Percentiles rank a stretch among this genome's conserved stretches.
These are phyloP conservation scores for Sinocyclocheilus anshuiensis DNA, from an alignment of 2,113 vertebrate genomes.

Conservation along the genomic window DNA sequence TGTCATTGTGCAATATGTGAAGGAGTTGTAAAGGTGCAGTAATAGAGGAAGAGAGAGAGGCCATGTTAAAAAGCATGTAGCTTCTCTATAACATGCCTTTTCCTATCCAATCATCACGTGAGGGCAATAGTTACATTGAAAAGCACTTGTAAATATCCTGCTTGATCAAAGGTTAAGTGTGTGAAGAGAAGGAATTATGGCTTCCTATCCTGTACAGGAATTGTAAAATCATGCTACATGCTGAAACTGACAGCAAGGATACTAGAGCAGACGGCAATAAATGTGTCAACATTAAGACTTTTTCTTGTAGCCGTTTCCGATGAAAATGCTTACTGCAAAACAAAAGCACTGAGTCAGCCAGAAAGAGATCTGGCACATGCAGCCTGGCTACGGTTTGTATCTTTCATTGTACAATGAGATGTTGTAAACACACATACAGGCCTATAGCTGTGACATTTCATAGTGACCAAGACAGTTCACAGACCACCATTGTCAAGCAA, in stretches of 20 bases:
- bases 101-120: neutral
- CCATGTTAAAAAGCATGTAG: neutral
- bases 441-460: neutral
- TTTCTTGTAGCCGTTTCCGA: neutral
- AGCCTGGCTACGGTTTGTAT: neutral
- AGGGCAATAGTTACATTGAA: neutral
- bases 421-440: neutral
- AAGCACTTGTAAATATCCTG: neutral
- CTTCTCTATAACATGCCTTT: neutral
- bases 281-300: conserved; percentile 7
- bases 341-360: neutral
- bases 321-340: conserved; percentile 7
- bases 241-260: neutral
- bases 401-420: neutral
- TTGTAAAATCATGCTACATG: neutral
- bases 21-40: conserved; percentile 12
- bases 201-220: neutral
- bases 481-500: neutral
- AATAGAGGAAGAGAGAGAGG: conserved; percentile 16
- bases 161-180: neutral
- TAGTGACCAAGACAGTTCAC: neutral
- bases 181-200: conserved; percentile 15
- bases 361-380: neutral
- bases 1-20: neutral
- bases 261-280: neutral